A percentile compares a stretch with the other conserved stretches of the same genome.
phyloP scores from a whole-genome alignment of 2,797 vertebrate species.

The Monodelphis domestica region DNA sequence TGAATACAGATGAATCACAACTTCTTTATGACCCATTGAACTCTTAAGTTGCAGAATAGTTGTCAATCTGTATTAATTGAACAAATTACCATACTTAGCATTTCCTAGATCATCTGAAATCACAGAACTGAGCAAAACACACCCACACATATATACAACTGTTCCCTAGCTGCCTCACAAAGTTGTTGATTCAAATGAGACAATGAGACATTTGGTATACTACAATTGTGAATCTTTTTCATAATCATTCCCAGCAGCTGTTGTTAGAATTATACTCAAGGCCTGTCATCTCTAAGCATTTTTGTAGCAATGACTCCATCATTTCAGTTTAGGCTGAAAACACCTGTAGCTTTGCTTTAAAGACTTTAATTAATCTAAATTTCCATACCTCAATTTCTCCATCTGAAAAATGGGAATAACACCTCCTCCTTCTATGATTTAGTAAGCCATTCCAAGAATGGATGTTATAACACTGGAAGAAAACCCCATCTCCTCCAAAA shows the following conservation, averaged over 20 bases:
- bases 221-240: neutral
- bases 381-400: neutral
- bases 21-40: neutral
- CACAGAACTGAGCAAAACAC: neutral
- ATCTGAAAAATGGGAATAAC: neutral
- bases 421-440: neutral
- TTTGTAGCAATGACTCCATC: neutral
- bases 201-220: neutral
- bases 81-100: neutral
- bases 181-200: neutral
- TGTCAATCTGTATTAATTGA: neutral
- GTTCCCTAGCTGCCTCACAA: neutral
- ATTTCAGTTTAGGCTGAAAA: neutral
- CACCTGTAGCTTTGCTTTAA: neutral
- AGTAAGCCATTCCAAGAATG: neutral
- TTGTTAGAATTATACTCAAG: neutral
- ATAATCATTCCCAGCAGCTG: neutral
- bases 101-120: neutral
- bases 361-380: neutral
- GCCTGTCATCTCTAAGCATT: neutral
- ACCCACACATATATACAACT: neutral
- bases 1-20: neutral
- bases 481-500: slow-evolving; percentile 2
- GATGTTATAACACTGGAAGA: neutral
- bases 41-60: neutral